Evolutionary conservation across 1,140 invertebrate genomes (phyloP).

Genomic region (Sinella curviseta): DNA sequence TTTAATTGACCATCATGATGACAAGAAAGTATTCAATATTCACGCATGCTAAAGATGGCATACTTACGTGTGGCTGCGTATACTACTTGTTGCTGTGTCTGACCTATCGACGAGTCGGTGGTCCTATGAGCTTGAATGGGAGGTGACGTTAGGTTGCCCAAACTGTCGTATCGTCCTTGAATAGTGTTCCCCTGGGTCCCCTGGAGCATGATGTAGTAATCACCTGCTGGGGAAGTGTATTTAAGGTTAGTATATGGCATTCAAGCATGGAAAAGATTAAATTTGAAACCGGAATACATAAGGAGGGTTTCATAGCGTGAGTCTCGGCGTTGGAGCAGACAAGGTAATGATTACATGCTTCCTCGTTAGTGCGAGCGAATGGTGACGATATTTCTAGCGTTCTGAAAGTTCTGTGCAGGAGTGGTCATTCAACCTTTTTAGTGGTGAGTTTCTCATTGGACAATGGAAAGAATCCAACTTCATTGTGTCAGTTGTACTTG

Average conservation of each 20-base stretch:
- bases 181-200: constrained; percentile 32
- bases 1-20: neutral
- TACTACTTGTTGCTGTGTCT: constrained; percentile 9
- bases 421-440: neutral
- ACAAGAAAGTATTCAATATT: neutral
- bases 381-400: neutral
- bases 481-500: neutral
- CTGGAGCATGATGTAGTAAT: constrained; percentile 42
- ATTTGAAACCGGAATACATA: neutral
- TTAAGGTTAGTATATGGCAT: neutral
- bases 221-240: constrained; percentile 16
- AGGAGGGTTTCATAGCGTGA: neutral
- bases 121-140: constrained; percentile 36
- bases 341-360: neutral
- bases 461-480: neutral
- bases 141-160: constrained; percentile 34
- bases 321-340: neutral
- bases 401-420: neutral
- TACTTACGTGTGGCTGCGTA: constrained; percentile 15
- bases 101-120: constrained; percentile 22
- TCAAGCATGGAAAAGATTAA: neutral
- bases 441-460: neutral
- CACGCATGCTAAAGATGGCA: neutral
- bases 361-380: neutral
- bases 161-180: constrained; percentile 31